Conservation (phyloP, 2,888 invertebrate genomes). For the Clostera curtula region DNA sequence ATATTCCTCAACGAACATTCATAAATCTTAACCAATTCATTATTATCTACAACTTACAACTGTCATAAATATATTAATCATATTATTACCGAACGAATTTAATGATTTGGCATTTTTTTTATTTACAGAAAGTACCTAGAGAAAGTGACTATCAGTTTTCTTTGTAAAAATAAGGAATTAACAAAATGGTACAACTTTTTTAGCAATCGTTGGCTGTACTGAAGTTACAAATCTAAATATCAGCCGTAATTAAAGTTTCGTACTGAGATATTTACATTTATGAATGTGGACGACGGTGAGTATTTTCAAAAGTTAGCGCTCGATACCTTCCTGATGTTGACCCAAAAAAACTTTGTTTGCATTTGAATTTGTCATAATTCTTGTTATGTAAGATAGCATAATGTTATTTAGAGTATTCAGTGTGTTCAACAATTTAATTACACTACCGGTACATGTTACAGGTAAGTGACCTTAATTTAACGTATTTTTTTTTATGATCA, state of each 20-base stretch:
- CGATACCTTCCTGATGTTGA: slow-evolving; percentile 8
- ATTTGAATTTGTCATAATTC: slow-evolving; percentile 37
- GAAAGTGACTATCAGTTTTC: no score
- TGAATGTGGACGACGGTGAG: slow-evolving; percentile 24
- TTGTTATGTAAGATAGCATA: slow-evolving; percentile 51
- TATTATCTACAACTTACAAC: background rate
- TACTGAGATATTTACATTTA: slow-evolving; percentile 2
- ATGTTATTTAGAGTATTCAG: slow-evolving; percentile 37
- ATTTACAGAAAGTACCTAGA: slow-evolving; percentile 22
- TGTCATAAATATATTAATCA: background rate
- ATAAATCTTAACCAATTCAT: no score
- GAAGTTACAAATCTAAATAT: no score
- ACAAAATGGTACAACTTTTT: slow-evolving; percentile 2
- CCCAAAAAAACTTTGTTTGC: slow-evolving; percentile 32
- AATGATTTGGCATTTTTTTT: slow-evolving; percentile 52
- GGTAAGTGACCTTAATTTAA: slow-evolving; percentile 37
- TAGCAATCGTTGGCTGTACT: background rate
- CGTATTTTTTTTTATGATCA: background rate
- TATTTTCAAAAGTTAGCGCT: slow-evolving; percentile 36
- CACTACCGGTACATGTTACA: slow-evolving; percentile 32
- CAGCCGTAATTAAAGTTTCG: slow-evolving; percentile 2
- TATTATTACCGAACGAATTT: slow-evolving; percentile 20
- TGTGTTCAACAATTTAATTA: slow-evolving; percentile 31
- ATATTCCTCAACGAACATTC: no score
- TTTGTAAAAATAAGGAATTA: slow-evolving; percentile 15